phyloP scores from a whole-genome alignment of 1,140 invertebrate genomes.

The Varroa destructor region DNA sequence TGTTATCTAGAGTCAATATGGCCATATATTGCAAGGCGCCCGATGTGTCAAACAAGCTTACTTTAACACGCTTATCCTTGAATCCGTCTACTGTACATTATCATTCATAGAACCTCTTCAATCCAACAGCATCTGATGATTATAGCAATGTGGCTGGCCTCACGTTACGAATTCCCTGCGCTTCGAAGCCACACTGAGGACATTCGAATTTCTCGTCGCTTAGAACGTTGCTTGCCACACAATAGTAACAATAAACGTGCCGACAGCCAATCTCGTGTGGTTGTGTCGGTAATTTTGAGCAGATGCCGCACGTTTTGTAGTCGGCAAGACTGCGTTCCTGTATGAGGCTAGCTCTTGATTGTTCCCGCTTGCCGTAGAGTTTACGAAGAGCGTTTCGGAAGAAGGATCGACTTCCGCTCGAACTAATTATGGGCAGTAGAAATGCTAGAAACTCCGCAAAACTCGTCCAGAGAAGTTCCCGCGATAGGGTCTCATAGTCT shows the following conservation, averaged over 20 bases:
- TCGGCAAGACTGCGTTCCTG: conserved; percentile 3
- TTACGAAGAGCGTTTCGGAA: conserved; percentile 15
- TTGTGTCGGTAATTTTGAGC: conserved; percentile 4
- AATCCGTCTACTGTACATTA: too few relatives aligned
- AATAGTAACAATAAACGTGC: conserved; percentile 24
- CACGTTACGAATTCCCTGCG: conserved; percentile 1
- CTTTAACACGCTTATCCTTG: too few relatives aligned
- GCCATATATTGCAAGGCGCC: too few relatives aligned
- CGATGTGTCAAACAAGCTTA: too few relatives aligned
- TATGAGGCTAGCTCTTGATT: background rate
- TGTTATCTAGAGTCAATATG: too few relatives aligned
- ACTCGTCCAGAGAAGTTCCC: conserved; percentile 15
- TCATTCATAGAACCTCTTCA: too few relatives aligned
- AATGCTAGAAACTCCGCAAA: conserved; percentile 16
- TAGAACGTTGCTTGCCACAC: conserved; percentile 15
- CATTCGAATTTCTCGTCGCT: conserved; percentile 22
- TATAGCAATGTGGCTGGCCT: background rate
- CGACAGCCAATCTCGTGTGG: conserved; percentile 24
- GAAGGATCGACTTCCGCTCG: conserved; percentile 8
- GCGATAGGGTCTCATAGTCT: conserved; percentile 12
- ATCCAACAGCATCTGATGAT: too few relatives aligned
- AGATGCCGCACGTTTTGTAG: conserved; percentile 15
- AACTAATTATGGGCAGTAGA: conserved; percentile 2
- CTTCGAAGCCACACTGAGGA: conserved; percentile 6
- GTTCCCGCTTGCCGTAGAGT: conserved; percentile 17